Evolutionary conservation across 2,888 invertebrate genomes (phyloP), one percentile per base, ranked within the genome.

Genomic region (Thalpophila matura): DNA sequence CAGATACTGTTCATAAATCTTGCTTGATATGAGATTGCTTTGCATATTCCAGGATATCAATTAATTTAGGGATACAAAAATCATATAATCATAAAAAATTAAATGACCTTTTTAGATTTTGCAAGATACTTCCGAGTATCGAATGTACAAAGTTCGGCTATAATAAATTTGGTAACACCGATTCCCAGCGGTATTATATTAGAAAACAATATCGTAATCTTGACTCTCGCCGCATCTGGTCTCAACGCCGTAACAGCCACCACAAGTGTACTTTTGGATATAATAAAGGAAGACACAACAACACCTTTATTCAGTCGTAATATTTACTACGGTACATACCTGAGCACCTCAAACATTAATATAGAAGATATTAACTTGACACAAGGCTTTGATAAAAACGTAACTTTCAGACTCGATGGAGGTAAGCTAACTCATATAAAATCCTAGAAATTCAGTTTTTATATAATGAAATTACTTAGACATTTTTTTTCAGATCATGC

Each of bases 231-330:
- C 51, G 94, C 95, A 56, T 82, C 83, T 58, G 90, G 84, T 29
- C 51, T 80, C 10, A 86, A 88, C 61, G 86, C 91, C 3, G 57
- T 87, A 63, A 74, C 81, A 50, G 73, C 90, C 27, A 85, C 84
- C 2, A 85, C 91, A 37, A 86, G 74, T 64, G 72, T 95, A 47
- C 54, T 92, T 33, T 63, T 95, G 46, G 88, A 91, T 63, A 81
- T 94, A 73, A 83, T 92, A 79, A 90, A 89, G 80, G 84, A 88
- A 37, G 92, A 91, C 70, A 64, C 65, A 3, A 74, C 74, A 2
- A 91, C 91, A 57, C 92, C 92, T 31, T 77, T 89, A 20, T 91
- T 93, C 65, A 85, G 67, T 53, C 80, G 85, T 70, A 80, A 84
- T 49, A 86, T 91, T 68, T 92, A 91, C 67, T 43, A 80, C 12